Base-by-base conservation (phyloP, 1,140 invertebrate genomes). In the Lethocerus indicus region DNA sequence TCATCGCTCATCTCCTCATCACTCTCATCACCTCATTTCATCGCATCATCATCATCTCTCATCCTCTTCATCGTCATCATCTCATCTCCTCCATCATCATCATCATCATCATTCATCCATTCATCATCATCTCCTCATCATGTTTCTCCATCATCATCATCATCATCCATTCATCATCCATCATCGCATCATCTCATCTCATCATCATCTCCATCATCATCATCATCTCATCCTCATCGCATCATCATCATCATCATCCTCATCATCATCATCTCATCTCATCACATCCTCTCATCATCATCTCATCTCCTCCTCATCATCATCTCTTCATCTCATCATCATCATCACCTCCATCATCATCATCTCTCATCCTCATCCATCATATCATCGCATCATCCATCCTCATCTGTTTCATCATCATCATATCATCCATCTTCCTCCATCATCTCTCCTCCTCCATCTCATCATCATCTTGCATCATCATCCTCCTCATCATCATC, bases 341-440 rank as follows among this genome's bases (percentile, higher is more conserved):
- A 29, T 25, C n/a, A 28, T 23, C 28, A 18, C 35, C 16, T 45
- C 9, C 23, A 28, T 49, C 28, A 7, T 20, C 16, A 21, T 25
- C 16, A 16, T 40, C 32, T 28, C 25, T 41, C 36, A 7, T 20
- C 27, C 25, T 41, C 47, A 3, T 41, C 24, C 20, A 16, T 20
- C 16, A 16, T 24, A 20, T 24, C 20, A 7, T 20, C 24, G 20
- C 32, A 16, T 41, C 16, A 32, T 49, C 32, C 21, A n/a, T n/a
- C n/a, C 36, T 43, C 37, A n/a, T 40, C 26, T 20, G 18, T 39
- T 47, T 26, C 37, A 23, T 46, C 25, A 20, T 43, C 26, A 21
- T 48, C 48, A 16, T 49, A 37, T 49, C 40, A 25, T 24, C 18
- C n/a, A n/a, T n/a, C n/a, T n/a, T n/a, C n/a, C n/a, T n/a, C n/a